Conservation (phyloP, 2,797 vertebrate genomes). For the Lateolabrax maculatus region DNA sequence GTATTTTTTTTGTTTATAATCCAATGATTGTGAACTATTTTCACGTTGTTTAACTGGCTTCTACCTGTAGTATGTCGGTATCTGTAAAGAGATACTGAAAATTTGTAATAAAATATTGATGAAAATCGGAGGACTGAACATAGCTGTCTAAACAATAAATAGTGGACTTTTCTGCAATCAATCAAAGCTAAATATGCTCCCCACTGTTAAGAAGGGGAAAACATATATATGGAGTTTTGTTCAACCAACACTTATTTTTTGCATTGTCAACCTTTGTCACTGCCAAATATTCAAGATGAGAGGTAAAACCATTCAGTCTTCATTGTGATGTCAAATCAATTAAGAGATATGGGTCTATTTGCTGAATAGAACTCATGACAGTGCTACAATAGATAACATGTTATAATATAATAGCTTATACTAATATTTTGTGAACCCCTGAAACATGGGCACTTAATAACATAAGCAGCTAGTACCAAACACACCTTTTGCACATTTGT, state of each 20-base stretch:
- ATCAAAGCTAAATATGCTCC: conserved; percentile 58
- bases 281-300: not conserved
- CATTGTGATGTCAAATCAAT: not conserved
- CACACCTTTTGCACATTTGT: not conserved
- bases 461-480: not conserved
- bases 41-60: conserved; percentile 47
- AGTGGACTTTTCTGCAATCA: not conserved
- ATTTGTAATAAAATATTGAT: conserved; percentile 58
- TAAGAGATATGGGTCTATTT: not conserved
- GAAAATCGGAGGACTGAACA: conserved; percentile 60
- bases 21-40: conserved; percentile 63
- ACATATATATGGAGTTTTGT: not conserved
- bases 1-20: conserved; percentile 65
- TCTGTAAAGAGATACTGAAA: conserved; percentile 44
- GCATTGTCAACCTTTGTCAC: not conserved
- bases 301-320: not conserved
- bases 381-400: not conserved
- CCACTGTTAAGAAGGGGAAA: not conserved
- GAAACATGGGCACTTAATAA: not conserved
- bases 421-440: not conserved
- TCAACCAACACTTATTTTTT: not conserved
- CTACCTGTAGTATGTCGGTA: conserved; percentile 21
- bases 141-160: conserved; percentile 28
- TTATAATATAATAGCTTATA: not conserved
- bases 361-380: not conserved